A percentile compares a stretch with the other conserved stretches of the same genome.
phyloP scores from a whole-genome alignment of 2,888 invertebrate genomes.

The Microchrysa polita region DNA sequence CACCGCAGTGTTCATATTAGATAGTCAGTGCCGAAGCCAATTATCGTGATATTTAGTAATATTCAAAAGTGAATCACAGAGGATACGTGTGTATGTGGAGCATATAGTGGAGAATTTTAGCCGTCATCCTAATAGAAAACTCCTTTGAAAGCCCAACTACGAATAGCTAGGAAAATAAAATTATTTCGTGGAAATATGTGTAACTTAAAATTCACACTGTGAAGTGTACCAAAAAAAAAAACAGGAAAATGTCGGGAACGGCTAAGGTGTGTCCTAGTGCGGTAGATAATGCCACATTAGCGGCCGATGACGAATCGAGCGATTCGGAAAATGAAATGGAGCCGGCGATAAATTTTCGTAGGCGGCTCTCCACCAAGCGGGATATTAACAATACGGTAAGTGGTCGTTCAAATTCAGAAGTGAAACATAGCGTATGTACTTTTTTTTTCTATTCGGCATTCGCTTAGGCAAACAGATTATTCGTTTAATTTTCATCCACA shows the following conservation, averaged over 20 bases:
- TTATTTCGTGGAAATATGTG: too few species aligned
- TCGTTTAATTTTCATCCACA: constrained; percentile 19
- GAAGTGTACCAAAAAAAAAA: neutral
- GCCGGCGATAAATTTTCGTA: constrained; percentile 78
- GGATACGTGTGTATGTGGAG: neutral
- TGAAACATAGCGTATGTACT: neutral
- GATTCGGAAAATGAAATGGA: constrained; percentile 87
- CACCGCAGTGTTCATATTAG: constrained; percentile 30
- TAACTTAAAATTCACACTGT: too few species aligned
- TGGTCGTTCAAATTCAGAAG: neutral
- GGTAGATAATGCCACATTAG: constrained; percentile 54
- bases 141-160: too few species aligned
- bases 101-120: neutral
- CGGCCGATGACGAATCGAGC: constrained; percentile 72
- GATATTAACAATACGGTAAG: constrained; percentile 82
- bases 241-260: constrained; percentile 9
- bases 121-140: neutral
- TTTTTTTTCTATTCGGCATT: neutral
- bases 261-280: constrained; percentile 36
- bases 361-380: constrained; percentile 84
- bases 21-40: constrained; percentile 7
- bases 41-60: constrained; percentile 24
- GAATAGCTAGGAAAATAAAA: too few species aligned
- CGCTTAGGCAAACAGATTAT: constrained; percentile 11
- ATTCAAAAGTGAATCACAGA: neutral